Evolutionary conservation across 2,888 invertebrate genomes (phyloP), one percentile per base, ranked within the genome.

Genomic region (Cecidostiba fungosa): DNA sequence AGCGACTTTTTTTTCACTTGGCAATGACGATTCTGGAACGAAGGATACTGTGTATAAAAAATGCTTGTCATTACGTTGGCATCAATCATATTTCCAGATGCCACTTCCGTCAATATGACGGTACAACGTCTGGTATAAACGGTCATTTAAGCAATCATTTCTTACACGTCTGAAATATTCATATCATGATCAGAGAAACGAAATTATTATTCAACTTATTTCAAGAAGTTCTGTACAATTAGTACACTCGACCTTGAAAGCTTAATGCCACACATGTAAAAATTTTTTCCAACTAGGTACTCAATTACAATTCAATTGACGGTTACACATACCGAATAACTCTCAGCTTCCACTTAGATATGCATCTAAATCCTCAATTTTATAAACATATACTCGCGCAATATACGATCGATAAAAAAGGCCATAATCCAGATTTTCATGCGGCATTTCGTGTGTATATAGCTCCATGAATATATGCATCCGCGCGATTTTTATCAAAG

Each of bases 401-500:
- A n/a, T n/a, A n/a, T n/a, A 29, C 29, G 26, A 39, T 74, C 19
- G 69, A 10, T 43, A 66, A 47, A 66, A 66, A 81, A 82, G 74
- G 36, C 43, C 74, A 0, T n/a, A 66, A 82, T 62, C 2, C n/a
- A 74, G 47, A 47, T 74, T 19, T 82, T 62, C 29, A 66, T 74
- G 43, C 26, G 19, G 54, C 12, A 80, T 72, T 12, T n/a, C n/a
- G 4, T 3, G 54, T 54, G 47, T n/a, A 19, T 3, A 6, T 14
- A 66, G 26, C 66, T 29, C 29, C 14, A 66, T 26, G 14, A 14
- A 66, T 14, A 29, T 66, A 66, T 66, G 26, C 26, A 66, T 66
- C 29, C 14, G 0, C 3, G 23, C 32, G 54, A 83, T 47, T 83
- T 83, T 83, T 83, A 77, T 83, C 82, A 12, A 4, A 39, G 47